Evolutionary conservation across 1,140 invertebrate species (phyloP).

Genomic region (Drosophila sturtevanti): DNA sequence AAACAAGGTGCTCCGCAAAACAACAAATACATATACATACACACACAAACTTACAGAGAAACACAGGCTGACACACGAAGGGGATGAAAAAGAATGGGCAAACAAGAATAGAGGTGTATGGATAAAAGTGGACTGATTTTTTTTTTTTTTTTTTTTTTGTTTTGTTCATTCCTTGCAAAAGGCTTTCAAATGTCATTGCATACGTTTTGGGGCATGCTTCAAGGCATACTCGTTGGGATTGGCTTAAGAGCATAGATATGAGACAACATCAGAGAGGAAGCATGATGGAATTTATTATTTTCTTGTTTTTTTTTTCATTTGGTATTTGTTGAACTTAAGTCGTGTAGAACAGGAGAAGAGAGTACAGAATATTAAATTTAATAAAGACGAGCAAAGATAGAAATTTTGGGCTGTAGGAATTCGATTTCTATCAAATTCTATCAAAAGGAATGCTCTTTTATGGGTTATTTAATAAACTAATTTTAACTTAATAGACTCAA

Average conservation of each 20-base stretch:
- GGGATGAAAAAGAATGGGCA: slow-evolving; percentile 15
- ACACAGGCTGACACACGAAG: neutral
- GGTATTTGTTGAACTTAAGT: neutral
- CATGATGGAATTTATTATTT: slow-evolving; percentile 17
- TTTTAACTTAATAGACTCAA: neutral
- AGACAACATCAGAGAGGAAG: neutral
- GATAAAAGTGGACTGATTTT: slow-evolving; percentile 36
- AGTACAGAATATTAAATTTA: slow-evolving; percentile 18
- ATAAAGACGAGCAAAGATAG: neutral
- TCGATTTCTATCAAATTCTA: neutral
- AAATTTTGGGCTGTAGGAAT: neutral
- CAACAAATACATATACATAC: slow-evolving; percentile 29
- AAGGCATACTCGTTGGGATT: slow-evolving; percentile 44
- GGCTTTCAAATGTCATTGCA: slow-evolving; percentile 57
- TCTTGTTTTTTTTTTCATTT: neutral
- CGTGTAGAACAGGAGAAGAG: slow-evolving; percentile 3
- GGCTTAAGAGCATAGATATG: slow-evolving; percentile 30
- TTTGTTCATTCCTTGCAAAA: slow-evolving; percentile 37
- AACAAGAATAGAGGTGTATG: slow-evolving; percentile 1
- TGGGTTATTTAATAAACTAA: neutral
- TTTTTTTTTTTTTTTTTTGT: slow-evolving; percentile 11
- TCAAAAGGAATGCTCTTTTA: neutral
- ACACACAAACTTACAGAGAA: neutral
- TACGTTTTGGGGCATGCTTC: slow-evolving; percentile 28
- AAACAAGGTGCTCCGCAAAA: slow-evolving; percentile 65